Conservation (phyloP, 2,888 invertebrate genomes). For the Smittia aterrima region DNA sequence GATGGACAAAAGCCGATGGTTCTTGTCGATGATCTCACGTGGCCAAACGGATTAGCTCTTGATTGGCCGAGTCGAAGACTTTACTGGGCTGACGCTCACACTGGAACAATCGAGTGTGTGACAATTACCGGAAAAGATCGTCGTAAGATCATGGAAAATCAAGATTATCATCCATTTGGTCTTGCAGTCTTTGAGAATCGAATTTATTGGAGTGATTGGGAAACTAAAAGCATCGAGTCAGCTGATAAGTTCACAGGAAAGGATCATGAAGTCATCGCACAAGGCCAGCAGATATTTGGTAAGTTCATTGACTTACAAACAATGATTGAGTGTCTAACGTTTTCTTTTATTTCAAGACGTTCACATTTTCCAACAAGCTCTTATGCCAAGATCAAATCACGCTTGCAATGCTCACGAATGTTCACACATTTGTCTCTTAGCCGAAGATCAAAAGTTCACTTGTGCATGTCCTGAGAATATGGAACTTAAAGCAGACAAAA, state of each 20-base stretch:
- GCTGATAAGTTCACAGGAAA: slow-evolving; percentile 77
- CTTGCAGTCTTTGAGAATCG: slow-evolving; percentile 83
- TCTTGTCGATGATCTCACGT: slow-evolving; percentile 66
- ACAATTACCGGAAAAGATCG: slow-evolving; percentile 65
- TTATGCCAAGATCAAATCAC: slow-evolving; percentile 59
- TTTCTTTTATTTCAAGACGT: slow-evolving; percentile 59
- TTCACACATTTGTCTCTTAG: slow-evolving; percentile 74
- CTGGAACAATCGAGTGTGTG: slow-evolving; percentile 64
- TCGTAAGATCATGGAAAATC: slow-evolving; percentile 60
- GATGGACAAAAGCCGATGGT: slow-evolving; percentile 67
- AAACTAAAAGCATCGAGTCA: slow-evolving; percentile 68
- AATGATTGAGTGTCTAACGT: not conserved
- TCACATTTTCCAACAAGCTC: slow-evolving; percentile 70
- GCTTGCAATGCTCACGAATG: slow-evolving; percentile 66
- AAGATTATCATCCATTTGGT: slow-evolving; percentile 76
- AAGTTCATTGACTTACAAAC: not conserved
- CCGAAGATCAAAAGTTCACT: slow-evolving; percentile 57
- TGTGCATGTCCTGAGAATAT: slow-evolving; percentile 80
- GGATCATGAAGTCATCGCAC: slow-evolving; percentile 58
- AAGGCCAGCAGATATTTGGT: slow-evolving; percentile 54
- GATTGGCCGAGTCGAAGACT: slow-evolving; percentile 76
- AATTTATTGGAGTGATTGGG: slow-evolving; percentile 90
- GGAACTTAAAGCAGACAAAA: slow-evolving; percentile 57
- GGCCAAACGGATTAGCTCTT: slow-evolving; percentile 84
- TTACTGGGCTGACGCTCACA: slow-evolving; percentile 85